phyloP scores from a whole-genome alignment of 1,140 invertebrate species.

The Zaprionus capensis region DNA sequence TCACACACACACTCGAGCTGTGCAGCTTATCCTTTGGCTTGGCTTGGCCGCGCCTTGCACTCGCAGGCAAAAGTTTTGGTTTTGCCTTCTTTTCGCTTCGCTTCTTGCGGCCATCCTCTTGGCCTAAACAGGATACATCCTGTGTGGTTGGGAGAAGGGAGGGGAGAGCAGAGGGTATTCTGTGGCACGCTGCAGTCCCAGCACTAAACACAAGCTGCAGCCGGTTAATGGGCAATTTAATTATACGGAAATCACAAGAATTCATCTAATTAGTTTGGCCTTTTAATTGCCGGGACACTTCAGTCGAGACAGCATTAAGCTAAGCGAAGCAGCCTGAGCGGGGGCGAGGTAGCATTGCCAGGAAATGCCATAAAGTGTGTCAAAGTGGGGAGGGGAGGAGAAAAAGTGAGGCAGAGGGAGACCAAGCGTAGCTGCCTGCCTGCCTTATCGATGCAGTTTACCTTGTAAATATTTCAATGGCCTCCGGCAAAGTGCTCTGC shows the following conservation, averaged over 20 bases:
- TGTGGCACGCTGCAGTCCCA: slow-evolving; percentile 2
- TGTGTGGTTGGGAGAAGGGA: not conserved
- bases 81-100: slow-evolving; percentile 25
- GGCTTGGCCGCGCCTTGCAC: not conserved
- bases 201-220: slow-evolving; percentile 37
- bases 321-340: not conserved
- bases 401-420: not conserved
- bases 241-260: slow-evolving; percentile 82
- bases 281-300: slow-evolving; percentile 75
- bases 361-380: slow-evolving; percentile 63
- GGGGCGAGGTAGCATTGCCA: not conserved
- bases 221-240: slow-evolving; percentile 76
- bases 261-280: slow-evolving; percentile 80
- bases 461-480: slow-evolving; percentile 63
- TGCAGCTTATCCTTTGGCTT: slow-evolving; percentile 20
- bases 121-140: slow-evolving; percentile 30
- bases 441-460: slow-evolving; percentile 51
- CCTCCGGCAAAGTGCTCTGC: not conserved
- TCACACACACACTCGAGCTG: not conserved
- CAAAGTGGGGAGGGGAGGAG: slow-evolving; percentile 9
- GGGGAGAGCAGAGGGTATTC: not conserved
- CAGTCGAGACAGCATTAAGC: slow-evolving; percentile 22
- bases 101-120: slow-evolving; percentile 9
- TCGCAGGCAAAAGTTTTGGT: slow-evolving; percentile 44
- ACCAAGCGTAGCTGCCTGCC: not conserved